Base-by-base conservation (phyloP, 2,797 vertebrate species). In the Cossypha niveicapilla region DNA sequence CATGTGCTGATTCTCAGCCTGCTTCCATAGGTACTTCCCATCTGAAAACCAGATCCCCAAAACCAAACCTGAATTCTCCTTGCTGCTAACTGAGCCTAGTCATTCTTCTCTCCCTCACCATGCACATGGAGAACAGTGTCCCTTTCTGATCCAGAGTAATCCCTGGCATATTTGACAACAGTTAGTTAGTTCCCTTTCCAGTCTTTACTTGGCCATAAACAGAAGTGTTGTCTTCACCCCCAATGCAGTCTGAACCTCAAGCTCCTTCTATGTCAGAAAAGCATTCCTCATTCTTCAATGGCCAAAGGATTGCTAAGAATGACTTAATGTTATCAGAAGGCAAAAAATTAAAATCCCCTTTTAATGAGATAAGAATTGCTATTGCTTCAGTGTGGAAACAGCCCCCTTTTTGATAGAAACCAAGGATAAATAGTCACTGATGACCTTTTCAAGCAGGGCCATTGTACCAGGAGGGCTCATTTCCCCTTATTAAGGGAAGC, bases 291-390 rank as follows among this genome's bases (percentile, higher is more conserved):
- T 62, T 61, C 51, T 53, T 75, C 27, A 25, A 30, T 25, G 62
- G 50, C 68, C 68, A 77, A 51, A 67, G 44, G 30, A 80, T 50
- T 79, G 80, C 75, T 74, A 47, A 50, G 67, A 85, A 72, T 68
- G 65, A 93, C 61, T 93, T 89, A 42, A 74, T 32, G 23, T 68
- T 53, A 91, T 62, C 76, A 86, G 84, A 93, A 87, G 66, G 30
- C 23, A 51, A 89, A 93, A 87, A 41, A 74, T 2, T 41, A 79
- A 82, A 94, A 95, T 68, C 80, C 58, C 34, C 44, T 72, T 95
- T 92, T 95, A 95, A 96, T 78, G 86, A 89, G 92, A 24, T 77
- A 87, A 86, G 47, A 93, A 80, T 48, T 86, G 34, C 35, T 62
- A 35, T 78, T 80, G 42, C 65, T 92, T 68, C 93, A 80, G 75